These are phyloP conservation scores for Indri indri DNA, from an alignment of 2,113 vertebrate species.

Conservation along the genomic window DNA sequence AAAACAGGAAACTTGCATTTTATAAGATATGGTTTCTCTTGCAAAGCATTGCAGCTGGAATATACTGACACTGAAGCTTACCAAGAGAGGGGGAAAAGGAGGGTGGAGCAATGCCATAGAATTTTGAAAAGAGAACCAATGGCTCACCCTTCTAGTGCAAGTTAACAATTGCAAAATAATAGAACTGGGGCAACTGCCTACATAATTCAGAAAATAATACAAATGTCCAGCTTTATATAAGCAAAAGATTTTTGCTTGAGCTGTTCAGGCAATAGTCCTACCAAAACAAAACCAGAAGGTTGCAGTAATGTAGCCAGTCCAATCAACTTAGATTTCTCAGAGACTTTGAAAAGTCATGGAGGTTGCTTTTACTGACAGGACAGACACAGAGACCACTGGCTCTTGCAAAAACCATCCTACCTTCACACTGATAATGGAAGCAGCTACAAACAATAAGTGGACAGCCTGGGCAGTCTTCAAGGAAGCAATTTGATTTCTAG, in stretches of 20 bases:
- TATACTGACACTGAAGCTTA: slow-evolving; percentile 1
- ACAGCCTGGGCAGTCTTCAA: neutral
- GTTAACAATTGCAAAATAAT: slow-evolving; percentile 22
- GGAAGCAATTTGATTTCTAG: neutral
- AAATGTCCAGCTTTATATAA: neutral
- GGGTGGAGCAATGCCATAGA: neutral
- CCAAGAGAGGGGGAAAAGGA: neutral
- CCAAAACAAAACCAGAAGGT: slow-evolving; percentile 20
- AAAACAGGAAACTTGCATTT: slow-evolving; percentile 28
- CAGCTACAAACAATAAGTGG: neutral
- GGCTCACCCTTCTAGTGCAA: slow-evolving; percentile 2
- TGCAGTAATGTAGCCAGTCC: slow-evolving; percentile 21
- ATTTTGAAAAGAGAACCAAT: slow-evolving; percentile 53
- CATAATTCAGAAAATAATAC: slow-evolving; percentile 33
- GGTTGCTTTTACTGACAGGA: neutral
- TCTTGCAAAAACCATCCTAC: slow-evolving; percentile 5
- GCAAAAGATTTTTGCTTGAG: neutral
- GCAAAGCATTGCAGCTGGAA: slow-evolving; percentile 22
- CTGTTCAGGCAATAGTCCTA: neutral
- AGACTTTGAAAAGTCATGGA: neutral
- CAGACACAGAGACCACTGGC: neutral
- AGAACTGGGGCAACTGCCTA: neutral
- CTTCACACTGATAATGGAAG: neutral
- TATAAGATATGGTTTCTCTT: slow-evolving; percentile 51
- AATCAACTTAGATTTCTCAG: neutral